A percentile compares a stretch with the other conserved stretches of the same genome.
These are phyloP conservation scores for Metellina segmentata DNA, from an alignment of 2,888 invertebrate genomes.

Conservation along the genomic window DNA sequence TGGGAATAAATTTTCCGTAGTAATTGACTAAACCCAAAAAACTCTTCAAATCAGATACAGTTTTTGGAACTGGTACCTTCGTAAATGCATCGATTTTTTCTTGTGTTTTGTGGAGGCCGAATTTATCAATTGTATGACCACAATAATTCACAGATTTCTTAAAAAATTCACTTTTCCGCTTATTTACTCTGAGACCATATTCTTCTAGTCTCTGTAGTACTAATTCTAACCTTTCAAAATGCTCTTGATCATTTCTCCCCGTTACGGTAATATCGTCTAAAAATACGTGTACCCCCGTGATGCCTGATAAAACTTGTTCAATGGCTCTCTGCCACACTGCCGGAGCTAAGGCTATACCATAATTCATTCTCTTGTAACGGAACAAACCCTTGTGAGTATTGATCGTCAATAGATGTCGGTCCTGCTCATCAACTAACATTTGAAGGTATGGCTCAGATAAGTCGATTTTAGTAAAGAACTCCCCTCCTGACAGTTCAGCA, in stretches of 20 bases:
- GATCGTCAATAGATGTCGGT: constrained; percentile 78
- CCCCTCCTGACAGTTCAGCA: constrained; percentile 78
- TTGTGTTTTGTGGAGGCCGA: constrained; percentile 49
- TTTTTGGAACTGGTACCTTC: constrained; percentile 59
- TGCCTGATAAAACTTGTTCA: too few species aligned
- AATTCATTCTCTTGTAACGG: constrained; percentile 79
- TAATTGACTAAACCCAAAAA: constrained; percentile 64
- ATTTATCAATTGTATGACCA: constrained; percentile 43
- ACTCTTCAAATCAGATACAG: constrained; percentile 62
- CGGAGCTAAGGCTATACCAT: constrained; percentile 80
- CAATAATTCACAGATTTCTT: constrained; percentile 21
- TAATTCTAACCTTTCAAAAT: too few species aligned
- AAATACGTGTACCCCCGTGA: too few species aligned
- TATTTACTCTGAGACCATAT: too few species aligned
- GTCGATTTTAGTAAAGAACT: constrained; percentile 74
- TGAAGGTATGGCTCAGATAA: constrained; percentile 79
- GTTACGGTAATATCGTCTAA: too few species aligned
- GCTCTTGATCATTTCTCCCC: too few species aligned
- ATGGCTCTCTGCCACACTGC: constrained; percentile 54
- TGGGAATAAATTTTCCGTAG: constrained; percentile 54
- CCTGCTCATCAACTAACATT: constrained; percentile 79
- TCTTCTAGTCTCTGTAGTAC: too few species aligned
- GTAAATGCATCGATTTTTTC: constrained; percentile 60
- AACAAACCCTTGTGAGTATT: constrained; percentile 79
- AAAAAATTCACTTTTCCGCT: too few species aligned